phyloP scores from a whole-genome alignment of 2,888 invertebrate species.

The Acanthosoma haemorrhoidale region DNA sequence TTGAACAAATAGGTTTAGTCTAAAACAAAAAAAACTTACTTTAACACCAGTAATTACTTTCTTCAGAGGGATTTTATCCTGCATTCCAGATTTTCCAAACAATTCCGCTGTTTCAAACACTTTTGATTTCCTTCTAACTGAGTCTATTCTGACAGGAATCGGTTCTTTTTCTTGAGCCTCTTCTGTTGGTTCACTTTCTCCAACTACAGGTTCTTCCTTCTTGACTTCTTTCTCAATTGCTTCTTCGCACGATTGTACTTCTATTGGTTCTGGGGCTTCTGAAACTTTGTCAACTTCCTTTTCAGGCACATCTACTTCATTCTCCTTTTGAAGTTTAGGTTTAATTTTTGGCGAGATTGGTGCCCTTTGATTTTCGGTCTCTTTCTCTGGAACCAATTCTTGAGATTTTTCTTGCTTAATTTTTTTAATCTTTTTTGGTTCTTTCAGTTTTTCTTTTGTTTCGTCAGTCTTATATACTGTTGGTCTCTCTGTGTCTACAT shows the following conservation, averaged over 20 bases:
- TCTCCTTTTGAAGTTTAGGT: constrained; percentile 39
- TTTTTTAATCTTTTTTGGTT: constrained; percentile 39
- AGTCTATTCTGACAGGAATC: constrained; percentile 32
- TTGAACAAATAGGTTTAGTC: too few relatives aligned
- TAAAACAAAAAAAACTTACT: constrained; percentile 57
- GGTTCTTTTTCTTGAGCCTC: constrained; percentile 20
- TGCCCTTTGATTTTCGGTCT: constrained; percentile 36
- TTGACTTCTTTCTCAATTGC: constrained; percentile 34
- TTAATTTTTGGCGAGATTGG: background rate
- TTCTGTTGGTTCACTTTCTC: constrained; percentile 39
- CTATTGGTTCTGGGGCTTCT: constrained; percentile 27
- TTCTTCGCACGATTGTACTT: constrained; percentile 32
- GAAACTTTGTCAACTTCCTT: constrained; percentile 32
- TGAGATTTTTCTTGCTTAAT: background rate
- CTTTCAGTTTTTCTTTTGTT: constrained; percentile 37
- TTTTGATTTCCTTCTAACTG: constrained; percentile 56
- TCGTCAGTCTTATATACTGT: constrained; percentile 38
- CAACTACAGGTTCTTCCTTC: constrained; percentile 28
- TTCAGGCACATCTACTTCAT: constrained; percentile 30
- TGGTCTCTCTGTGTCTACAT: constrained; percentile 43
- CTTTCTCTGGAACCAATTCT: background rate
- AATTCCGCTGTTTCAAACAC: constrained; percentile 67
- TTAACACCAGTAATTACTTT: constrained; percentile 76
- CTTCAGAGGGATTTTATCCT: constrained; percentile 59
- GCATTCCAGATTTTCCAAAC: constrained; percentile 51